Conservation (phyloP, 1,140 invertebrate species). For the Riptortus pedestris region DNA sequence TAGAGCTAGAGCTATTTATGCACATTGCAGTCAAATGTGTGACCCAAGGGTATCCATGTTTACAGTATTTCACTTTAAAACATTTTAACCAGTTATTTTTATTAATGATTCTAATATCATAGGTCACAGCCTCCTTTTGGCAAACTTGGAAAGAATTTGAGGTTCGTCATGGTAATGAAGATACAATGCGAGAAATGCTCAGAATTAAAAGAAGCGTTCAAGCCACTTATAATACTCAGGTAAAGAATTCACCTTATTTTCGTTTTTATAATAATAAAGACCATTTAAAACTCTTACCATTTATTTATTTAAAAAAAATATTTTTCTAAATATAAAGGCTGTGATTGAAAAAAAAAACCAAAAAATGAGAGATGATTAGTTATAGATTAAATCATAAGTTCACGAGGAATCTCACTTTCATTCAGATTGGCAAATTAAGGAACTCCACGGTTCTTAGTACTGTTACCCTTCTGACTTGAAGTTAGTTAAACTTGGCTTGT, state of each 20-base stretch:
- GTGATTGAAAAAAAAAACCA: too few species aligned
- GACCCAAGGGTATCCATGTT: conserved; percentile 95
- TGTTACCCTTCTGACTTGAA: too few species aligned
- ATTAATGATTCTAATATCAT: conserved; percentile 10
- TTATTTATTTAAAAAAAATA: background rate
- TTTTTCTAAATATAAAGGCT: conserved; percentile 17
- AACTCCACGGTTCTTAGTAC: too few species aligned
- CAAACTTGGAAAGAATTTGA: conserved; percentile 99
- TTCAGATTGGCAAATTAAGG: too few species aligned
- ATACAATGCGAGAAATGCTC: conserved; percentile 98
- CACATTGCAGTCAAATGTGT: conserved; percentile 97
- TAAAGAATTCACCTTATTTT: too few species aligned
- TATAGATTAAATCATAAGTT: too few species aligned
- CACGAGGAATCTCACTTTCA: too few species aligned
- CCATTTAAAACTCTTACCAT: background rate
- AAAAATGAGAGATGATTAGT: too few species aligned
- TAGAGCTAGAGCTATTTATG: conserved; percentile 90
- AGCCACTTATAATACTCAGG: conserved; percentile 92
- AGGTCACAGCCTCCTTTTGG: conserved; percentile 90
- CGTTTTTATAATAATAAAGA: conserved; percentile 2
- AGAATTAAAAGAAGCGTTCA: conserved; percentile 94
- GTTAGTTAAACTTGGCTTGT: too few species aligned
- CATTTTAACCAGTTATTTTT: conserved; percentile 11
- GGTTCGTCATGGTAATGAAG: conserved; percentile 98
- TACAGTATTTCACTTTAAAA: too few species aligned